A percentile compares a stretch with the other conserved stretches of the same genome.
Evolutionary conservation across 1,140 invertebrate genomes (phyloP).

Genomic region (Ephestia elutella): DNA sequence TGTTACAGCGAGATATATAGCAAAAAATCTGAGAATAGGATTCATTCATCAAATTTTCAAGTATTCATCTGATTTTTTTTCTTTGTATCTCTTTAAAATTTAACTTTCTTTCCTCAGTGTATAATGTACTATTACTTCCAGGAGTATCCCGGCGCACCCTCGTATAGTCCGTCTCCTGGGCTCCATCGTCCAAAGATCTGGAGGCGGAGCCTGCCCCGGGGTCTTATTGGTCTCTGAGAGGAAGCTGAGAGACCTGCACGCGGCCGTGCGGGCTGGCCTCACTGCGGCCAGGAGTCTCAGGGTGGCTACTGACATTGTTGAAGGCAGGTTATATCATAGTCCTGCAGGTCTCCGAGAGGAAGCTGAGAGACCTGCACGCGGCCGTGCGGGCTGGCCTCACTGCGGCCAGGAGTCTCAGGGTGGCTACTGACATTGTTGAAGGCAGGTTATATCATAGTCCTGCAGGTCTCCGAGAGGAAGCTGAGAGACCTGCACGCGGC

Average conservation of each 20-base stretch:
- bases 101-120: no score
- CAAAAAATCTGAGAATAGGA: no score
- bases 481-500: conserved; percentile 88
- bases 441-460: conserved; percentile 79
- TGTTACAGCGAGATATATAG: no score
- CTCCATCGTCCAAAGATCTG: conserved; percentile 82
- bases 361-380: conserved; percentile 86
- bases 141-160: conserved; percentile 89
- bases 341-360: conserved; percentile 84
- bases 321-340: conserved; percentile 81
- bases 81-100: no score
- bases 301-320: conserved; percentile 88
- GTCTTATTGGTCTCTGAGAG: conserved; percentile 87
- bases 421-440: conserved; percentile 89
- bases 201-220: conserved; percentile 74
- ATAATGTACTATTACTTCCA: no score
- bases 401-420: conserved; percentile 81
- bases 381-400: conserved; percentile 82
- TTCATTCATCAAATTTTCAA: no score
- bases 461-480: conserved; percentile 85
- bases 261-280: conserved; percentile 82
- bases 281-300: conserved; percentile 81
- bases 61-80: no score
- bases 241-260: conserved; percentile 86
- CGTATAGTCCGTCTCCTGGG: conserved; percentile 87